Base-by-base conservation (phyloP, 2,888 invertebrate species). In the Nebria salina region DNA sequence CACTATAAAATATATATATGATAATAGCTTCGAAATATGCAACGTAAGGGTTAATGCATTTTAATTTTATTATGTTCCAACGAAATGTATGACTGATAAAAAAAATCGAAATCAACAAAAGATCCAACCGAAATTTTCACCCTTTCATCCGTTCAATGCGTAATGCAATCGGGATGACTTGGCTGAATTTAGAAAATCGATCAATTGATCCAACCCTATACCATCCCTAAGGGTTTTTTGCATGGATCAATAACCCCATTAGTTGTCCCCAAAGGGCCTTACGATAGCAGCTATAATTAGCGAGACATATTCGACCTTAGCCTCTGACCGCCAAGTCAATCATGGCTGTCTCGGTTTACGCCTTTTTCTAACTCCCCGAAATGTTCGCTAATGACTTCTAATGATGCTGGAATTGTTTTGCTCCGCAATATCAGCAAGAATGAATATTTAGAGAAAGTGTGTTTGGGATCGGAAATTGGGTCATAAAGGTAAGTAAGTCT, bases 21-120 rank as follows among this genome's bases (percentile, higher is more conserved):
- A 78, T 78, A 78, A 78, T 78, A 41, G 73, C 73, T 74, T 78
- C 74, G 65, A 65, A 64, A 78, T 78, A 78, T 78, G 78, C 74
- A 78, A 65, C 78, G 78, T 78, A 78, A 78, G 78, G 78, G 78
- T 78, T 78, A 74, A 78, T 78, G 78, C 78, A 78, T 78, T 78
- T 78, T 78, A 78, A 78, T 78, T 78, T 78, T 78, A 74, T 78
- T 72, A 54, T 54, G 54, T 54, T 54, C 54, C 54, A 54, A 13
- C 54, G 13, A 54, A 54, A 54, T 13, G 8, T 13, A 54, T 54
- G 54, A 54, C 54, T 11, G 54, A 54, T 54, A 54, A 54, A 11
- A 11, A 20, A 34, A 34, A 34, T 34, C 34, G 0, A 34, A 54
- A 54, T 13, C 54, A 54, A 54, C 54, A 54, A 54, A 54, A 54